Evolutionary conservation across 2,113 vertebrate species (phyloP).

Genomic region (Scolopax mira): DNA sequence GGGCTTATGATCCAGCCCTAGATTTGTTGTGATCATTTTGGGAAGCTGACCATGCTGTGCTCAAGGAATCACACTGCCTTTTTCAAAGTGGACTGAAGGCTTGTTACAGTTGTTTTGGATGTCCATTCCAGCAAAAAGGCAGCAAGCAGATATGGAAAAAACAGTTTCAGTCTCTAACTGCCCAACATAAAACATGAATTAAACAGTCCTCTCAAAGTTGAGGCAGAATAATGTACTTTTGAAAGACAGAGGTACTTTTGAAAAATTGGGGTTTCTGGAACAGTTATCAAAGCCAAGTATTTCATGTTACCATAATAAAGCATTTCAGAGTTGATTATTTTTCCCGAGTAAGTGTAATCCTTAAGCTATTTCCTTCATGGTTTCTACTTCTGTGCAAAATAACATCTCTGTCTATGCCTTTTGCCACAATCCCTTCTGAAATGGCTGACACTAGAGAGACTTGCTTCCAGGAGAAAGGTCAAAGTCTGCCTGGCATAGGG

Average conservation of each 20-base stretch:
- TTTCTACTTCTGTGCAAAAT: background rate
- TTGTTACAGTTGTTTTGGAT: background rate
- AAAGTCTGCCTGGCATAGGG: background rate
- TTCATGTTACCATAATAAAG: background rate
- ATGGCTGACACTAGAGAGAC: background rate
- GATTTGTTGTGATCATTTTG: background rate
- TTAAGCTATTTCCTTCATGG: background rate
- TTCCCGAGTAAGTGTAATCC: background rate
- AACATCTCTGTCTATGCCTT: background rate
- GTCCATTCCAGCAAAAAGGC: background rate
- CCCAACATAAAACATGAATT: background rate
- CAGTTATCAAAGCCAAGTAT: background rate
- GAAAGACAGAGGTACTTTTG: background rate
- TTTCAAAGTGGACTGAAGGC: background rate
- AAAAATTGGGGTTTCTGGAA: background rate
- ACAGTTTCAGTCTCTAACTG: background rate
- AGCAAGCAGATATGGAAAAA: accelerated
- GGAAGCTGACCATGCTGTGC: background rate
- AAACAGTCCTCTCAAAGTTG: background rate
- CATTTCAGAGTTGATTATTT: background rate
- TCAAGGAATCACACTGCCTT: background rate
- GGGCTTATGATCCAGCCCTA: background rate
- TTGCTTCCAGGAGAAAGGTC: background rate
- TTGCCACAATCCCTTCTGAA: background rate
- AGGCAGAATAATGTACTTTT: background rate